Percentiles rank a stretch among this genome's conserved stretches.
These are phyloP conservation scores for Psammodynastes pulverulentus DNA, from an alignment of 2,113 vertebrate species.

Conservation along the genomic window DNA sequence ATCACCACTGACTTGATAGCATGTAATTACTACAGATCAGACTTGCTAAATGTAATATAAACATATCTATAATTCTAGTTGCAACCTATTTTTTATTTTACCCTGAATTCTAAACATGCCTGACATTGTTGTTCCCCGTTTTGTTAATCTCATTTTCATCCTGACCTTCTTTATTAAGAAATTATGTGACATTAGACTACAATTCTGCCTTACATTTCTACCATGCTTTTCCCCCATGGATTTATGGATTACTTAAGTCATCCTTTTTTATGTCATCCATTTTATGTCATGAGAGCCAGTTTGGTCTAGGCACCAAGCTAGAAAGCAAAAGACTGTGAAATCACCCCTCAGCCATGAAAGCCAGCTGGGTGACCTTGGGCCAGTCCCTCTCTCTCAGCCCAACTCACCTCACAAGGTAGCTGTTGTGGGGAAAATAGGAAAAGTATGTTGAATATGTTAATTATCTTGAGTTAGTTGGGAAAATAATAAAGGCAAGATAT, in stretches of 20 bases:
- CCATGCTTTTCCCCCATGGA: neutral
- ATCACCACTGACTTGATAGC: neutral
- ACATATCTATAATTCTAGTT: neutral
- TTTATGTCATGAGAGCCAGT: neutral
- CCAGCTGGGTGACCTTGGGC: neutral
- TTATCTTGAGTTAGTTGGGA: neutral
- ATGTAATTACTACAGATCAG: neutral
- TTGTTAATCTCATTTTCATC: neutral
- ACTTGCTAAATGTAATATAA: neutral
- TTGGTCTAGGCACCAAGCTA: neutral
- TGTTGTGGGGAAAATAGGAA: neutral
- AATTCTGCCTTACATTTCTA: neutral
- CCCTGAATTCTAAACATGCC: neutral
- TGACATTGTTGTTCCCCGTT: neutral
- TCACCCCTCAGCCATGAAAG: neutral
- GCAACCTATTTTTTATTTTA: neutral
- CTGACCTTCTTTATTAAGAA: neutral
- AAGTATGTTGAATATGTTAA: neutral
- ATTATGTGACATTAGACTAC: neutral
- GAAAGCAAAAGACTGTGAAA: neutral
- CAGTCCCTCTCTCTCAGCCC: neutral
- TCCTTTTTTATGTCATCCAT: neutral
- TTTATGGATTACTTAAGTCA: neutral
- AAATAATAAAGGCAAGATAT: neutral
- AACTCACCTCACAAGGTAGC: neutral